These are phyloP conservation scores for Metellina segmentata DNA, from an alignment of 2,888 invertebrate species.

Conservation along the genomic window DNA sequence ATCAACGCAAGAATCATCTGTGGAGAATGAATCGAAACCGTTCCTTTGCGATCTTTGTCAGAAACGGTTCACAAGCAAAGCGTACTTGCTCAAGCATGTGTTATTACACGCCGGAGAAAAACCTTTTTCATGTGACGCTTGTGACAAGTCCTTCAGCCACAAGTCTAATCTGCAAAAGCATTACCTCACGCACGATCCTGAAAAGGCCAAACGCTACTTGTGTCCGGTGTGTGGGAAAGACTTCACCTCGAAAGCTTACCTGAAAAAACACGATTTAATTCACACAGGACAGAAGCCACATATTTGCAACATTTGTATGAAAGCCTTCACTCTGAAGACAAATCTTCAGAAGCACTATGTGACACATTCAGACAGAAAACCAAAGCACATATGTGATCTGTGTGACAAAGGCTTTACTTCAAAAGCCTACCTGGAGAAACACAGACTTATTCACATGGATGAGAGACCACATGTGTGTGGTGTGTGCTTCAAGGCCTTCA, in stretches of 20 bases:
- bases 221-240: slow-evolving; percentile 68
- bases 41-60: slow-evolving; percentile 50
- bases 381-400: slow-evolving; percentile 53
- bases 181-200: slow-evolving; percentile 64
- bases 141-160: slow-evolving; percentile 72
- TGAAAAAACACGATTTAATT: slow-evolving; percentile 69
- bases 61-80: slow-evolving; percentile 68
- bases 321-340: slow-evolving; percentile 68
- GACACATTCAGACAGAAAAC: slow-evolving; percentile 59
- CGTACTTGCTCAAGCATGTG: slow-evolving; percentile 59
- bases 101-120: slow-evolving; percentile 62
- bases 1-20: not conserved
- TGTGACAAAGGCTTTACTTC: slow-evolving; percentile 71
- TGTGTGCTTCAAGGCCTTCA: slow-evolving; percentile 70
- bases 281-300: slow-evolving; percentile 66
- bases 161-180: slow-evolving; percentile 71
- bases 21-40: slow-evolving; percentile 45
- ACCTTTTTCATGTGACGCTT: slow-evolving; percentile 69
- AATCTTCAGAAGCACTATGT: slow-evolving; percentile 69
- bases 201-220: slow-evolving; percentile 61
- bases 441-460: slow-evolving; percentile 68
- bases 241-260: slow-evolving; percentile 67
- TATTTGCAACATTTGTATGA: slow-evolving; percentile 62
- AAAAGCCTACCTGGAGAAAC: slow-evolving; percentile 66
- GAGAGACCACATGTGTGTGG: slow-evolving; percentile 72